These are phyloP conservation scores for Phymatocera aterrima DNA, from an alignment of 2,888 invertebrate genomes.

Conservation along the genomic window DNA sequence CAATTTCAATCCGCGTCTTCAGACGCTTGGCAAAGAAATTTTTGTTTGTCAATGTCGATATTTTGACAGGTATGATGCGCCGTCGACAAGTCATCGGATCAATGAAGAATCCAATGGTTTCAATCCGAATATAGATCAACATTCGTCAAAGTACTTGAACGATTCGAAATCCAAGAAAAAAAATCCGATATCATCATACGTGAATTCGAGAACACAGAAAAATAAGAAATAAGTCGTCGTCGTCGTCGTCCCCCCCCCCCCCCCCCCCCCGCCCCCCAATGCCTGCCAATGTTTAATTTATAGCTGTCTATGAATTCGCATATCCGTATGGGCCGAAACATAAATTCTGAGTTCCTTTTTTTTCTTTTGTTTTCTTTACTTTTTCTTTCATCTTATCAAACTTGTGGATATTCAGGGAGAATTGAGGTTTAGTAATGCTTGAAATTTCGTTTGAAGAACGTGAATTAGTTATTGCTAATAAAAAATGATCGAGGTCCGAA, in stretches of 20 bases:
- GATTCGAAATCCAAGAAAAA: slow-evolving; percentile 39
- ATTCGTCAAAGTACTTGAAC: slow-evolving; percentile 41
- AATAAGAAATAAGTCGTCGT: slow-evolving; percentile 38
- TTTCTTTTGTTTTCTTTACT: neutral
- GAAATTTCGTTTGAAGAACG: neutral
- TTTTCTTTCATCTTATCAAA: neutral
- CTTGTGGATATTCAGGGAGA: neutral
- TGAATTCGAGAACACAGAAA: slow-evolving; percentile 39
- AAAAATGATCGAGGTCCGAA: neutral
- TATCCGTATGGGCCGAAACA: slow-evolving; percentile 1
- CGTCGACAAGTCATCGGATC: slow-evolving; percentile 68
- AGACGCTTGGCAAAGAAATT: neutral
- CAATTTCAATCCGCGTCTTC: neutral
- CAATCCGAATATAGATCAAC: slow-evolving; percentile 42
- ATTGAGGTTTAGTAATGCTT: neutral
- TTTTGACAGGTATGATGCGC: slow-evolving; percentile 68
- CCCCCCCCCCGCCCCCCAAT: too few species aligned
- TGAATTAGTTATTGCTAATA: neutral
- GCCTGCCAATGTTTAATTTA: slow-evolving; percentile 24
- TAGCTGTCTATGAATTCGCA: slow-evolving; percentile 25
- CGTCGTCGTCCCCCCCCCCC: too few species aligned
- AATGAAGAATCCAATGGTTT: slow-evolving; percentile 63
- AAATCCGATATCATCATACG: slow-evolving; percentile 14
- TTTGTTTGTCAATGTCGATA: slow-evolving; percentile 46
- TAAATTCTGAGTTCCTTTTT: slow-evolving; percentile 10